Base-by-base conservation (phyloP, 2,888 invertebrate genomes). In the Lithodes maja region DNA sequence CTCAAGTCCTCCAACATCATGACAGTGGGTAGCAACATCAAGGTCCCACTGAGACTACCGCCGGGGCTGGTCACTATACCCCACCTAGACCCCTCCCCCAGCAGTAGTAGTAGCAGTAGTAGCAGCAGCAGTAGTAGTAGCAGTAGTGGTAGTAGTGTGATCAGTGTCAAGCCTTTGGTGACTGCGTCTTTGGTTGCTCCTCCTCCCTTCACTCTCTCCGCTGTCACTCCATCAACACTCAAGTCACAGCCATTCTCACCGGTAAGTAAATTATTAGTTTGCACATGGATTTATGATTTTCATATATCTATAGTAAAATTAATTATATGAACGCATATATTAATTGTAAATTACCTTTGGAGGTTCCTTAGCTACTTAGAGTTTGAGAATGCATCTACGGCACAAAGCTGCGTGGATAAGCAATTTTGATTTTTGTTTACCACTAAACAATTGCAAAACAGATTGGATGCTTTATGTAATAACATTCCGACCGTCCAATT, bases 191-290 rank as follows among this genome's bases (percentile, higher is more conserved):
- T 83, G 3, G 9, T 89, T 15, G 78, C 85, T 50, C 71, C 86
- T 49, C 85, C 89, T n/a, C 86, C 89, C 53, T 86, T 91, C 74
- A 90, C 89, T 9, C 87, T 91, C 7, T 87, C 90, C 52, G 89
- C 91, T 54, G 91, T 91, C 49, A 91, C 91, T 2, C 91, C 91
- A 15, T 91, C 91, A 33, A 90, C 85, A 15, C 86, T 91, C 79
- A 91, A 91, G 87, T 82, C 89, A 9, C 88, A 88, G 52, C n/a
- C 80, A 5, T 82, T 83, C 77, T 55, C 85, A 3, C 88, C 88
- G 86, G 90, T 90, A 3, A 50, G 88, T 68, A 12, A 15, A 33
- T 33, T 33, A 33, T 33, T 33, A 33, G 33, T 33, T 33, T 33
- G 33, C 33, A 33, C 33, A 33, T 33, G 33, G 33, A 33, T 33